Conservation (phyloP, 2,888 invertebrate genomes). For the Taenaris catops region DNA sequence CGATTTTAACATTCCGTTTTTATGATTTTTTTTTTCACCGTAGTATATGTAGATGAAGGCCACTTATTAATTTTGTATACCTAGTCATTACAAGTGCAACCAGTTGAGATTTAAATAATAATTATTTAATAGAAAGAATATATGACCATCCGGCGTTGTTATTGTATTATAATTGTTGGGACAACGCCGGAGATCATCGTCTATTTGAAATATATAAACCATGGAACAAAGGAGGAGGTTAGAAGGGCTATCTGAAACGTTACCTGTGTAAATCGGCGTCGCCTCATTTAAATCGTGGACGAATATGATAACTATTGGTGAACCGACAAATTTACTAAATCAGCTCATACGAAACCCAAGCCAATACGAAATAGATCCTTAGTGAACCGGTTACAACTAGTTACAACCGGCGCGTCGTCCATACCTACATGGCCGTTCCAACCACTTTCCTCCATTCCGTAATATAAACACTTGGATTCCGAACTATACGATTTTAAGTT, state of each 20-base stretch:
- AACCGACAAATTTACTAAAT: too few species aligned
- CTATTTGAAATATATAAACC: constrained; percentile 26
- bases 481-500: constrained; percentile 28
- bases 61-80: constrained; percentile 73
- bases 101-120: constrained; percentile 70
- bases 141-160: constrained; percentile 36
- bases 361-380: too few species aligned
- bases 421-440: too few species aligned
- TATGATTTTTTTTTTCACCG: constrained; percentile 42
- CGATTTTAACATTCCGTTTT: constrained; percentile 78
- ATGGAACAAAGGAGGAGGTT: too few species aligned
- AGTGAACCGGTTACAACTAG: too few species aligned
- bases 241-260: too few species aligned
- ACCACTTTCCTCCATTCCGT: too few species aligned
- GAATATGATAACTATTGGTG: too few species aligned
- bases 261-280: too few species aligned
- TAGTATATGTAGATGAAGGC: constrained; percentile 67
- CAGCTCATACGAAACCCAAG: too few species aligned
- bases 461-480: constrained; percentile 38
- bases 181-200: constrained; percentile 31
- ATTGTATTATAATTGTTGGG: constrained; percentile 68
- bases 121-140: constrained; percentile 44
- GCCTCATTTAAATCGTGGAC: too few species aligned
- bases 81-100: constrained; percentile 80
- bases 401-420: too few species aligned